Evolutionary conservation across 23 tunicate genomes (phyloP), one percentile per base, ranked within the genome.

Genomic region (Botrylloides violaceus): DNA sequence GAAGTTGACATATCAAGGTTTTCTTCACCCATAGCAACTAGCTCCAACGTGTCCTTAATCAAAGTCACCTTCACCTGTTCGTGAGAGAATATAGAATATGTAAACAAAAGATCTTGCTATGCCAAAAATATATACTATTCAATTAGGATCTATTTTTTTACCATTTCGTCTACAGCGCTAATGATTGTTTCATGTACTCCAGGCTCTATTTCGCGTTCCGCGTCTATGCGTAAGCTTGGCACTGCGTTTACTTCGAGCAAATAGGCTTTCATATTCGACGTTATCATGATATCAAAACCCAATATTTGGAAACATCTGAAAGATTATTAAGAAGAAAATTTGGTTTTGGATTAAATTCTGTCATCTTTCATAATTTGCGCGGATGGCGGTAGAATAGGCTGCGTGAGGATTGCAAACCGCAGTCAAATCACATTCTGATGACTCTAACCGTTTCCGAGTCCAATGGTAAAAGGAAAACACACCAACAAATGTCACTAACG

Each of bases 141-240:
- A n/a, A n/a, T n/a, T n/a, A n/a, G 18, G 18, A 12, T 18, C 18
- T 47, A 12, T 47, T 12, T 47, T 34, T 26, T 29, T 64, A 90
- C 97, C 78, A 82, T 81, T 70, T 90, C 90, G 61, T 90, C 97
- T 23, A 90, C 97, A 29, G 65, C 77, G 74, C 97, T 90, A 3
- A 71, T 73, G 22, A 83, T 77, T 3, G 63, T 83, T 74, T 83
- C 84, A 37, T 62, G 18, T 6, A 90, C 66, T 32, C 87, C 95
- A 19, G 77, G 81, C 28, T 74, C 79, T 3, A 80, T 75, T 68
- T 88, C 89, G 24, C 35, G 76, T 38, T 78, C 85, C 34, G 75
- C 83, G 50, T 83, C 97, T 34, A 83, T 79, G 34, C 91, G 56
- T 63, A 83, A 66, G 47, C 97, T 90, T 15, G 97, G 97, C 2